These are phyloP conservation scores for Globodera ellingtonae DNA, from an alignment of 1,140 invertebrate species.

Conservation along the genomic window DNA sequence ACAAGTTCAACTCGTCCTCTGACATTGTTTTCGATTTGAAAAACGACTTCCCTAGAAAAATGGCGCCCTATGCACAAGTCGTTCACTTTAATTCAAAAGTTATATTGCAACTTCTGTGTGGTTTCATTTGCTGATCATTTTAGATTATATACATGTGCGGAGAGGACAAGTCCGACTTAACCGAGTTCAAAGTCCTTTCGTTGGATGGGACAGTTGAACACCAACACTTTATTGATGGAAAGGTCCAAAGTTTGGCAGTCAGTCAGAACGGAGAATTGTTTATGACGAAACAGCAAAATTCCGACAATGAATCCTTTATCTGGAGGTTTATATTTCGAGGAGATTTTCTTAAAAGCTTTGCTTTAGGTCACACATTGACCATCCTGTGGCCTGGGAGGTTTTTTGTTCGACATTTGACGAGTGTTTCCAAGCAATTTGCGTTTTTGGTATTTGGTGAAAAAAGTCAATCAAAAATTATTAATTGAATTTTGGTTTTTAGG, in stretches of 20 bases:
- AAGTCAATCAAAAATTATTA: not conserved
- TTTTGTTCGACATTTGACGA: conserved; percentile 50
- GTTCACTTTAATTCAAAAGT: conserved; percentile 54
- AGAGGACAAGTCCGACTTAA: conserved; percentile 49
- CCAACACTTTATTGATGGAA: conserved; percentile 62
- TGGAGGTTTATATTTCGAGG: conserved; percentile 41
- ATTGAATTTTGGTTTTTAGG: not conserved
- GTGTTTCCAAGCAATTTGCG: conserved; percentile 56
- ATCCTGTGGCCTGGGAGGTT: conserved; percentile 59
- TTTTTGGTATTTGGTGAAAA: conserved; percentile 31
- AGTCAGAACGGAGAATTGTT: conserved; percentile 53
- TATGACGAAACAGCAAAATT: conserved; percentile 47
- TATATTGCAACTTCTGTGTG: too few relatives aligned
- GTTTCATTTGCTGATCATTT: conserved; percentile 6
- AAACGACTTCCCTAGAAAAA: conserved; percentile 63
- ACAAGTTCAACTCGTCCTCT: conserved; percentile 49
- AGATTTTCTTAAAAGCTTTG: not conserved
- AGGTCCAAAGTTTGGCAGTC: conserved; percentile 55
- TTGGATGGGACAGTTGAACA: conserved; percentile 58
- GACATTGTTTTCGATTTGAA: conserved; percentile 53
- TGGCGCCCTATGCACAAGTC: conserved; percentile 61
- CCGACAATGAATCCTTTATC: conserved; percentile 55
- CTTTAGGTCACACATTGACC: conserved; percentile 50
- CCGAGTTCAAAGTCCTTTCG: conserved; percentile 53
- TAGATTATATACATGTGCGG: conserved; percentile 58